Conservation (phyloP, 2,888 invertebrate genomes). For the Nymphalis polychloros region DNA sequence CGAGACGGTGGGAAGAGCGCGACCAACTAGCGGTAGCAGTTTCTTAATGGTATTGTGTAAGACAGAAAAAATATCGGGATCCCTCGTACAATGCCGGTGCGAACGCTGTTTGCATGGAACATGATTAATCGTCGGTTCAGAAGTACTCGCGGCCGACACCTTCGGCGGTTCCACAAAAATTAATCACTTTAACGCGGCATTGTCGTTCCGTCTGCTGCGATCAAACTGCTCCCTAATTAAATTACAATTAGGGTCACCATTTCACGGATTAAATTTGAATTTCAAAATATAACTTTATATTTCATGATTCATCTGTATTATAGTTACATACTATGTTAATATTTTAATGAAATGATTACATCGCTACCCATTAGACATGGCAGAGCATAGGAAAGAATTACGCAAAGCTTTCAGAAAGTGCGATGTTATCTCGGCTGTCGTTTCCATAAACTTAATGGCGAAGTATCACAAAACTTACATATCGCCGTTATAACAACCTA, state of each 20-base stretch:
- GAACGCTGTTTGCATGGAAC: conserved; percentile 65
- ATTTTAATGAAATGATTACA: conserved; percentile 12
- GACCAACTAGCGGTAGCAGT: conserved; percentile 79
- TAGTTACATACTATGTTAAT: conserved; percentile 14
- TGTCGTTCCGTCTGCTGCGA: conserved; percentile 73
- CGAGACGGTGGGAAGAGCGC: conserved; percentile 63
- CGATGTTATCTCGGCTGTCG: conserved; percentile 78
- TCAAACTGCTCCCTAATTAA: conserved; percentile 76
- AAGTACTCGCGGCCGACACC: conserved; percentile 62
- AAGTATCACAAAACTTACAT: conserved; percentile 81
- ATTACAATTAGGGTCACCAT: conserved; percentile 73
- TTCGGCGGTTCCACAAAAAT: conserved; percentile 69
- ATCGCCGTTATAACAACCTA: conserved; percentile 81
- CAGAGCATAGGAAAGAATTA: conserved; percentile 67
- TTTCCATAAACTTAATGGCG: conserved; percentile 80
- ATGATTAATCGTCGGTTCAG: conserved; percentile 77
- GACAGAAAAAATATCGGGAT: conserved; percentile 78
- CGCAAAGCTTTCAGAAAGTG: conserved; percentile 79
- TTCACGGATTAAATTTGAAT: conserved; percentile 73
- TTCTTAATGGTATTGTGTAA: conserved; percentile 78
- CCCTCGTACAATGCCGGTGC: conserved; percentile 66
- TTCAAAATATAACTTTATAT: conserved; percentile 56
- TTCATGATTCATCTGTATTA: background rate
- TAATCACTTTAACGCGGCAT: conserved; percentile 80
- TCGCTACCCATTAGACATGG: conserved; percentile 48